Evolutionary conservation across 2,888 invertebrate genomes (phyloP).

Genomic region (Lacanobia wlatinum): DNA sequence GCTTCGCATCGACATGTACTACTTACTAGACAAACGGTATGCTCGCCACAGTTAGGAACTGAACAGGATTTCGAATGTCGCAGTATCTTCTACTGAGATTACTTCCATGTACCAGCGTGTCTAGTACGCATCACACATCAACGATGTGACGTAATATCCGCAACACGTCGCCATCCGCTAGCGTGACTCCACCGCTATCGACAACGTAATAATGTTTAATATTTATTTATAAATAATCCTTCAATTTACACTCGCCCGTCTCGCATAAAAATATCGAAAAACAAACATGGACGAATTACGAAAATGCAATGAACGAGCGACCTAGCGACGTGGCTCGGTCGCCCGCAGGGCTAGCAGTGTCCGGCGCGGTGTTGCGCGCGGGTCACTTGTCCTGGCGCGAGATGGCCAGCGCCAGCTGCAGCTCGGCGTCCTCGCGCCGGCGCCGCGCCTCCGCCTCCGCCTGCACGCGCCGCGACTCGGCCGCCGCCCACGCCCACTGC

Average conservation of each 20-base stretch:
- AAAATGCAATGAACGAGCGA: constrained; percentile 50
- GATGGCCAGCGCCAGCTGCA: constrained; percentile 93
- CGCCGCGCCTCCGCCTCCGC: constrained; percentile 91
- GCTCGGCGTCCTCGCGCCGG: constrained; percentile 93
- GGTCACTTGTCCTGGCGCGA: constrained; percentile 90
- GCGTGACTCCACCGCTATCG: constrained; percentile 22
- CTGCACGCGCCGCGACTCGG: constrained; percentile 90
- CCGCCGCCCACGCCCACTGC: constrained; percentile 94
- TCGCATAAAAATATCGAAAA: constrained; percentile 51
- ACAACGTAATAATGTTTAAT: constrained; percentile 38
- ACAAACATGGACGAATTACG: constrained; percentile 47
- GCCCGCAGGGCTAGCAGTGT: no score
- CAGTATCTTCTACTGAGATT: constrained; percentile 26
- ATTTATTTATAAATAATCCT: constrained; percentile 51
- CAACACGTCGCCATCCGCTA: constrained; percentile 19
- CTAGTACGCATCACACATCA: neutral
- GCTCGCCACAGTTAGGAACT: constrained; percentile 19
- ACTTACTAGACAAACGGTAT: neutral
- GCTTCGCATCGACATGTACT: neutral
- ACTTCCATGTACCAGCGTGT: constrained; percentile 1
- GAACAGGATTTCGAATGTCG: constrained; percentile 2
- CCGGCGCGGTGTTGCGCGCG: no score
- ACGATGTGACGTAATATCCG: neutral
- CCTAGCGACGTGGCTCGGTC: neutral
- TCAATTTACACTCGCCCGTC: constrained; percentile 43